These are phyloP conservation scores for Formica selysi DNA, from an alignment of 1,140 invertebrate genomes.

Conservation along the genomic window DNA sequence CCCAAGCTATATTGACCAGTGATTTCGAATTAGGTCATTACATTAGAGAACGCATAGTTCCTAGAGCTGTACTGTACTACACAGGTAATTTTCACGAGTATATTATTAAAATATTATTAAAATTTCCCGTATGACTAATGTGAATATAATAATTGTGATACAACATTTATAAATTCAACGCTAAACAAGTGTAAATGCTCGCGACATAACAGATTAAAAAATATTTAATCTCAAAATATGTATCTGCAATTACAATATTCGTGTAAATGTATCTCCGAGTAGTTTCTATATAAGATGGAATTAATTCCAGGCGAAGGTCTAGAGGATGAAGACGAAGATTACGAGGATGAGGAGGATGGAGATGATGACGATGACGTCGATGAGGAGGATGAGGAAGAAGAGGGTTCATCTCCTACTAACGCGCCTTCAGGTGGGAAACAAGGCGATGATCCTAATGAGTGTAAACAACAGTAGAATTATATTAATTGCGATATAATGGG, in stretches of 20 bases:
- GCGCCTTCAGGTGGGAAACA: conserved; percentile 74
- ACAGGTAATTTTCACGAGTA: conserved; percentile 89
- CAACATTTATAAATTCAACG: background rate
- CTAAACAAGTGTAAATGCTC: background rate
- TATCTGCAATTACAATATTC: conserved; percentile 3
- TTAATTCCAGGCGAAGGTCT: conserved; percentile 89
- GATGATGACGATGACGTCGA: conserved; percentile 84
- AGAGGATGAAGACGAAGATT: conserved; percentile 92
- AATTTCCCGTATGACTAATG: background rate
- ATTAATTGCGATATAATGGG: conserved; percentile 57
- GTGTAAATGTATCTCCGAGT: background rate
- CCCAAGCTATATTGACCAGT: conserved; percentile 92
- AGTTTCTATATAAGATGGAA: background rate
- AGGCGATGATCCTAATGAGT: conserved; percentile 81
- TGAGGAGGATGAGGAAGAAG: conserved; percentile 83
- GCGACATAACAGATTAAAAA: background rate
- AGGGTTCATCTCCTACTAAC: conserved; percentile 71
- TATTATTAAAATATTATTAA: conserved; percentile 22
- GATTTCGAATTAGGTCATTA: conserved; percentile 99
- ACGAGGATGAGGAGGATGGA: conserved; percentile 89
- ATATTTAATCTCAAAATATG: conserved; percentile 10
- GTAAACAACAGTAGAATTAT: conserved; percentile 86
- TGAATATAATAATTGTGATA: background rate
- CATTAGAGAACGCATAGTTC: conserved; percentile 96
- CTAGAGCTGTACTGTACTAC: conserved; percentile 96